These are phyloP conservation scores for Pachyseris speciosa DNA, from an alignment of 64 coral and sea anemone genomes.

Conservation along the genomic window DNA sequence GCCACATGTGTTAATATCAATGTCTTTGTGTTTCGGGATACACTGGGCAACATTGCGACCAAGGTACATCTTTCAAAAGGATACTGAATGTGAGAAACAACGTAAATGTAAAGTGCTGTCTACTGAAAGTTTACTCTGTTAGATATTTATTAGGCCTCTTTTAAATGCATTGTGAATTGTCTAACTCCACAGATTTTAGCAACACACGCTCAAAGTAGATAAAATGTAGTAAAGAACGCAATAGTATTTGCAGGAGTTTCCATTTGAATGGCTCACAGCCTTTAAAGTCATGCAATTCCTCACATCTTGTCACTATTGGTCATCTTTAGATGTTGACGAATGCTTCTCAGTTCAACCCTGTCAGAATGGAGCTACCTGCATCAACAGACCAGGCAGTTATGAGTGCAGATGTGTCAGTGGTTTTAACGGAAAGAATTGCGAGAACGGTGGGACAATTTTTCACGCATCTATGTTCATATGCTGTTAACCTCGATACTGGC, in stretches of 20 bases:
- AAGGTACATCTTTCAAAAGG: slow-evolving; percentile 1
- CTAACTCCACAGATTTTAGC: too few species aligned
- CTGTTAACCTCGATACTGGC: too few species aligned
- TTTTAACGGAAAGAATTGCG: neutral
- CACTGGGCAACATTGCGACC: slow-evolving; percentile 56
- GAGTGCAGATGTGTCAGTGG: neutral
- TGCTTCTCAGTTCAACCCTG: neutral
- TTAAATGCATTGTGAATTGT: too few species aligned
- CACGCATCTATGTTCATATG: too few species aligned
- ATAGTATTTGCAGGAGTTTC: too few species aligned
- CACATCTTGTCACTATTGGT: neutral
- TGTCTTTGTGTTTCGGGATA: slow-evolving; percentile 63
- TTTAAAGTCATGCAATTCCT: too few species aligned
- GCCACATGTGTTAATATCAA: slow-evolving; percentile 64
- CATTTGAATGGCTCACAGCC: too few species aligned
- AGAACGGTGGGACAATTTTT: slow-evolving; percentile 15
- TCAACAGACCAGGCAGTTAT: neutral
- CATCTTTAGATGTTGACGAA: slow-evolving; percentile 36
- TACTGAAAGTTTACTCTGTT: too few species aligned
- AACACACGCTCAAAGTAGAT: too few species aligned
- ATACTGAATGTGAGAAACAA: neutral
- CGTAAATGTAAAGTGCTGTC: neutral
- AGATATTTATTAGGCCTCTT: too few species aligned
- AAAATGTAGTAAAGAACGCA: too few species aligned
- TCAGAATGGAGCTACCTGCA: slow-evolving; percentile 7